Conservation (phyloP, 1,140 invertebrate genomes). For the Plodia interpunctella region DNA sequence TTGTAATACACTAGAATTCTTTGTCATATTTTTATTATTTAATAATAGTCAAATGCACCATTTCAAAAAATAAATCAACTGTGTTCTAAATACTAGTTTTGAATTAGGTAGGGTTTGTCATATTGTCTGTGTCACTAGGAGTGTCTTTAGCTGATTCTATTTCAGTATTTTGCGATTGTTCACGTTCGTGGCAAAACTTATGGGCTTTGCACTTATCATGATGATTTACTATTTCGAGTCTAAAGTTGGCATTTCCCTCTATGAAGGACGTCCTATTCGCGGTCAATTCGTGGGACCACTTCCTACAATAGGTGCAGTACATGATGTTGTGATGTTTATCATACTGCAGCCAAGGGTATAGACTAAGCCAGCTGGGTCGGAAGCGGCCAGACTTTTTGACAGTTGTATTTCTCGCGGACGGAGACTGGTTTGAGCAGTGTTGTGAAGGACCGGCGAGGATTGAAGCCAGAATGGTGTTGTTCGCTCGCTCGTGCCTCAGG, state of each 20-base stretch:
- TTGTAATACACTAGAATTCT: too few relatives aligned
- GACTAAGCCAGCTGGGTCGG: constrained; percentile 80
- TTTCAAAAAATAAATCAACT: too few relatives aligned
- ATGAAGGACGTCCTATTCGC: constrained; percentile 85
- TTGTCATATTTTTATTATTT: too few relatives aligned
- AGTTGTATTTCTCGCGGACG: constrained; percentile 17
- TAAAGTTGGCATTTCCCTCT: constrained; percentile 85
- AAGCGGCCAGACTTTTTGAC: constrained; percentile 80
- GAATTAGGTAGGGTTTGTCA: neutral
- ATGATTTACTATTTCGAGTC: constrained; percentile 86
- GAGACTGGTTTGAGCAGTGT: constrained; percentile 16
- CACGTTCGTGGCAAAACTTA: constrained; percentile 78
- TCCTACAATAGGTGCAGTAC: constrained; percentile 85
- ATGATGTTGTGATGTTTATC: constrained; percentile 82
- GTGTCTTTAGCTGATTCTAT: neutral
- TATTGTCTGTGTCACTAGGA: neutral
- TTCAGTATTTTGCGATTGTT: constrained; percentile 35
- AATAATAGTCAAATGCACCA: too few relatives aligned
- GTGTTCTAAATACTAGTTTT: neutral
- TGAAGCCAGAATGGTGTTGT: constrained; percentile 27
- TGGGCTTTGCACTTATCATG: constrained; percentile 88
- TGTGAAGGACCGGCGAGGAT: constrained; percentile 30
- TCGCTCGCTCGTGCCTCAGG: constrained; percentile 18
- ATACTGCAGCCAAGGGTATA: constrained; percentile 83
- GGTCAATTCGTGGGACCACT: constrained; percentile 83